Conservation (phyloP, 2,113 vertebrate species). For the Hypanus sabinus region DNA sequence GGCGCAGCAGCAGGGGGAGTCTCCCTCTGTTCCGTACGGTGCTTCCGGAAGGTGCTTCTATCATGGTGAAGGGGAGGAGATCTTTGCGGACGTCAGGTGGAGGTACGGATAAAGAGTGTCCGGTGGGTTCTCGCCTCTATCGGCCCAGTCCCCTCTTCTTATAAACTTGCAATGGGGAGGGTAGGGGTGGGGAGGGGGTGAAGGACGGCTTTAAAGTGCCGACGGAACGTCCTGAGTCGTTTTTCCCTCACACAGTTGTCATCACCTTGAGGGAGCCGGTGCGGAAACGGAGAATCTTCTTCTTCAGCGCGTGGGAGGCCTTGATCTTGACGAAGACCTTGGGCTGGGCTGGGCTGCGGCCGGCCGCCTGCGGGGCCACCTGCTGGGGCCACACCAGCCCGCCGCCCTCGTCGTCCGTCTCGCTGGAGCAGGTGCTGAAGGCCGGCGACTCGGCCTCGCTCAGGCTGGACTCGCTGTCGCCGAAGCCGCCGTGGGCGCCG, state of each 20-base stretch:
- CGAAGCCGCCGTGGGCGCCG: background rate
- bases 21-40: background rate
- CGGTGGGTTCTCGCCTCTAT: background rate
- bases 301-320: slow-evolving; percentile 80
- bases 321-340: slow-evolving; percentile 83
- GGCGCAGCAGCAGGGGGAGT: too few relatives aligned
- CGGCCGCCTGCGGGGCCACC: slow-evolving; percentile 54
- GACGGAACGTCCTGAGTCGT: too few relatives aligned
- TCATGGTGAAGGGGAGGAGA: background rate
- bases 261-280: slow-evolving; percentile 81
- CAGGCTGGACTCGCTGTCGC: slow-evolving; percentile 61
- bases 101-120: too few relatives aligned
- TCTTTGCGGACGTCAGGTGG: background rate
- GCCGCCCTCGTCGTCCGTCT: slow-evolving; percentile 67
- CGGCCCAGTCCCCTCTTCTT: too few relatives aligned
- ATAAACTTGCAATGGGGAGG: too few relatives aligned
- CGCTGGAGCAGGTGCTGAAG: slow-evolving; percentile 64
- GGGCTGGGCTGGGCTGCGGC: slow-evolving; percentile 50
- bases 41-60: background rate
- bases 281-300: slow-evolving; percentile 78
- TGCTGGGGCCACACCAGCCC: slow-evolving; percentile 81
- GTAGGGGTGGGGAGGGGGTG: too few relatives aligned
- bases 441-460: slow-evolving; percentile 68
- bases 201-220: background rate
- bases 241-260: slow-evolving; percentile 70